Conservation (phyloP, 2,888 invertebrate species). For the Nephrotoma guestfalica region DNA sequence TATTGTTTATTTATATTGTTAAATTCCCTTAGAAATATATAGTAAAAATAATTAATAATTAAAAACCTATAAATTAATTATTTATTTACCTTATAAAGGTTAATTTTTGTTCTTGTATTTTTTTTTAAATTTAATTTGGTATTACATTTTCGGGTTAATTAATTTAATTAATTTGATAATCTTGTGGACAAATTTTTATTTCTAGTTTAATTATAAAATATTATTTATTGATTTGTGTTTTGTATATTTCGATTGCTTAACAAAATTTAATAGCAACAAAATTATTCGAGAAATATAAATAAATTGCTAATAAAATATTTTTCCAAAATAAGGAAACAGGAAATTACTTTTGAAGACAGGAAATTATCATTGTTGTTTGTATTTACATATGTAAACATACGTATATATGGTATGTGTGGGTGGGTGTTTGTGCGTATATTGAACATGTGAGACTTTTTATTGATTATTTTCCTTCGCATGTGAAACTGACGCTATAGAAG, state of each 20-base stretch:
- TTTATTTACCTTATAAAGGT: neutral
- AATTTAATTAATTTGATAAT: neutral
- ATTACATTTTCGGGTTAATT: neutral
- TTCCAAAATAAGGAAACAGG: neutral
- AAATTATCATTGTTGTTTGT: neutral
- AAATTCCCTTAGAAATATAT: neutral
- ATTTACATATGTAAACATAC: neutral
- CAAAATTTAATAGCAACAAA: neutral
- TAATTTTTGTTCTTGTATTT: neutral
- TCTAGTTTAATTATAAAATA: neutral
- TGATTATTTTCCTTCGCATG: neutral
- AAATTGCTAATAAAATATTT: neutral
- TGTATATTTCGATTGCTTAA: neutral
- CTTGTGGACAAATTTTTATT: neutral
- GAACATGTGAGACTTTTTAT: neutral
- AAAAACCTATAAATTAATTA: neutral
- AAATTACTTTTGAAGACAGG: neutral
- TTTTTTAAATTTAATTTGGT: neutral
- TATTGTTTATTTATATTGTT: neutral
- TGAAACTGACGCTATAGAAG: too few species aligned
- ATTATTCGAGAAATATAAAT: neutral
- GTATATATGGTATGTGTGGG: neutral
- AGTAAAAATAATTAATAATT: neutral
- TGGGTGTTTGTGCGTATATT: neutral
- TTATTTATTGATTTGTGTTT: neutral